These are phyloP conservation scores for Tylochromis polylepis DNA, from an alignment of 2,113 vertebrate species.

Conservation along the genomic window DNA sequence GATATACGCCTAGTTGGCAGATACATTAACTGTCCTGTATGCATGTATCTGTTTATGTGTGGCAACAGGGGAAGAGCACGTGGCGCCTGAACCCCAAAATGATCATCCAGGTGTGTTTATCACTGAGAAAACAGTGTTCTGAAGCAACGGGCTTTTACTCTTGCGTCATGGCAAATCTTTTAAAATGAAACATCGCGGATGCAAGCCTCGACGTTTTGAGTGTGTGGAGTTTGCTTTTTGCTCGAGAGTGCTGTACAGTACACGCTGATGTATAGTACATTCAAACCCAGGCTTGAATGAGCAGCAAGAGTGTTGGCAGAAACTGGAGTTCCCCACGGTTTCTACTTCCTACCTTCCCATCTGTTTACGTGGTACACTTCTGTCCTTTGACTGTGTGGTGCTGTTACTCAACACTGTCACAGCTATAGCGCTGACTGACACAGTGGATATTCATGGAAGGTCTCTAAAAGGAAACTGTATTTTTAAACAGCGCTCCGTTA, in stretches of 20 bases:
- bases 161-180: neutral
- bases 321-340: conserved; percentile 19
- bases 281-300: conserved; percentile 36
- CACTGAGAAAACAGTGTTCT: neutral
- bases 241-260: neutral
- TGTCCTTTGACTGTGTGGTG: conserved; percentile 20
- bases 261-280: neutral
- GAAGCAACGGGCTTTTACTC: neutral
- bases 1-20: neutral
- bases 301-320: conserved; percentile 23
- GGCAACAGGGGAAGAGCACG: neutral
- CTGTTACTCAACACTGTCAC: conserved; percentile 7
- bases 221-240: neutral
- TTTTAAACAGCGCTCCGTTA: neutral
- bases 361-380: conserved; percentile 29
- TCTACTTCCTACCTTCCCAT: conserved; percentile 48
- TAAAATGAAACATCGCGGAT: neutral
- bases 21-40: neutral
- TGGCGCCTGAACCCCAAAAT: conserved; percentile 3
- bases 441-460: neutral
- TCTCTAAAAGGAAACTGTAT: neutral
- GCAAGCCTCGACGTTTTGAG: neutral
- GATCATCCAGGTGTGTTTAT: conserved; percentile 42
- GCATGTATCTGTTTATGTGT: neutral
- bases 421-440: neutral